phyloP scores from a whole-genome alignment of 2,797 vertebrate genomes.

The Microcaecilia unicolor region DNA sequence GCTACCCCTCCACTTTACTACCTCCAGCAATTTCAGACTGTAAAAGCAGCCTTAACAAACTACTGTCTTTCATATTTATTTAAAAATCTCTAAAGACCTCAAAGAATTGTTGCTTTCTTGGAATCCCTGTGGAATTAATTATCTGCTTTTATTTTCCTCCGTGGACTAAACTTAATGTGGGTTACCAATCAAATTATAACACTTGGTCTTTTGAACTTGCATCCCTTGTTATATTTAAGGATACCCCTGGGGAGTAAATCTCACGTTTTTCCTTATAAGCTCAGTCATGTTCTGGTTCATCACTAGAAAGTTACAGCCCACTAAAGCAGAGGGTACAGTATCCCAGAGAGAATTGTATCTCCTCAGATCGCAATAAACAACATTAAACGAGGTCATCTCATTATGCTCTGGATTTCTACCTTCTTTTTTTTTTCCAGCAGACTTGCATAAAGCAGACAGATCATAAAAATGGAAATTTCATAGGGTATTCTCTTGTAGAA shows the following conservation, averaged over 20 bases:
- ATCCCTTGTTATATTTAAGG: constrained; percentile 12
- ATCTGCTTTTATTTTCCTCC: constrained; percentile 31
- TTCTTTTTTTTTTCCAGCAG: background rate
- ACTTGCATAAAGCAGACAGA: background rate
- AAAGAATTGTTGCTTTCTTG: background rate
- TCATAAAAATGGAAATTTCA: background rate
- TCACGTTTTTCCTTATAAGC: constrained; percentile 4
- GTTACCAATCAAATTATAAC: constrained; percentile 25
- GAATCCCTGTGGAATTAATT: constrained; percentile 35
- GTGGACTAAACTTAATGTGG: constrained; percentile 20
- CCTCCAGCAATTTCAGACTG: no score
- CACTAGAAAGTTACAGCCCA: constrained; percentile 1
- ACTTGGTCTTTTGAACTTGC: constrained; percentile 10
- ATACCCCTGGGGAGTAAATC: constrained; percentile 5
- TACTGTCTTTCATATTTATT: background rate
- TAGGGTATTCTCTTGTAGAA: no score
- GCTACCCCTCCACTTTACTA: no score
- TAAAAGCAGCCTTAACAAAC: no score
- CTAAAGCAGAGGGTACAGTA: background rate
- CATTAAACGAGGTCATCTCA: background rate
- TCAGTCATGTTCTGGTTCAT: constrained; percentile 4
- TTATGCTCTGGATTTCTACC: background rate
- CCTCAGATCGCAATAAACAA: background rate
- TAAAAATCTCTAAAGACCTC: background rate
- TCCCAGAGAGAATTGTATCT: background rate